Percentiles rank a stretch among this genome's conserved stretches.
Evolutionary conservation across 2,888 invertebrate genomes (phyloP).

Genomic region (Gryllus longicercus): DNA sequence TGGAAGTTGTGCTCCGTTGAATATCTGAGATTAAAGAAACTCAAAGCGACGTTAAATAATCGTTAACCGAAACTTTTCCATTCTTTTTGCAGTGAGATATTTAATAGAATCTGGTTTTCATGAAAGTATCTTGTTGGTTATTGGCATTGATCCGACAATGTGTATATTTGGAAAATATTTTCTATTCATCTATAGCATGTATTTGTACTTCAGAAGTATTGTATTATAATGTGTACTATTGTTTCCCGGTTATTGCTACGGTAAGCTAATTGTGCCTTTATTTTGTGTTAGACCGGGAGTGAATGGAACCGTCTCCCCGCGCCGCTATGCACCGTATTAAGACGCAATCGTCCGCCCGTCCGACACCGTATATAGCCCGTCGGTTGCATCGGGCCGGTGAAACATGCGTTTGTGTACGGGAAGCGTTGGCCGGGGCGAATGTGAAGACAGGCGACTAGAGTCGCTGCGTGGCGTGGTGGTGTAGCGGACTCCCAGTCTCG

Average conservation of each 20-base stretch:
- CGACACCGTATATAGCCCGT: conserved; percentile 30
- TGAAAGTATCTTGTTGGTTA: background rate
- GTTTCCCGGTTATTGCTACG: background rate
- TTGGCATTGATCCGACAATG: background rate
- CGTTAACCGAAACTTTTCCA: too few relatives aligned
- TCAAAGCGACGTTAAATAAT: too few relatives aligned
- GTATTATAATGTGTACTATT: background rate
- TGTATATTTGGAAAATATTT: background rate
- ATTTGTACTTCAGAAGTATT: background rate
- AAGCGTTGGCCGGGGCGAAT: conserved; percentile 32
- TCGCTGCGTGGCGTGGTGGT: conserved; percentile 26
- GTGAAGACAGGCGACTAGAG: conserved; percentile 30
- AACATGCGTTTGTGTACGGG: conserved; percentile 30
- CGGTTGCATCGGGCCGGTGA: conserved; percentile 27
- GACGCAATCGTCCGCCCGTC: conserved; percentile 32
- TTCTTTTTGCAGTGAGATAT: too few relatives aligned
- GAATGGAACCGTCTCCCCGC: conserved; percentile 78
- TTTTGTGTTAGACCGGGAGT: conserved; percentile 64
- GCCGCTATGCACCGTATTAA: conserved; percentile 83
- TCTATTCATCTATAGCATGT: conserved; percentile 1
- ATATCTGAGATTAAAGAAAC: too few relatives aligned
- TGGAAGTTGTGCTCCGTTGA: too few relatives aligned
- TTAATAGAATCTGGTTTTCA: too few relatives aligned
- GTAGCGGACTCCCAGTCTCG: conserved; percentile 22
- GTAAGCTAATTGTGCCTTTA: conserved; percentile 38